Conservation (phyloP, 2,888 invertebrate species). For the Arrhopalites spinosus region DNA sequence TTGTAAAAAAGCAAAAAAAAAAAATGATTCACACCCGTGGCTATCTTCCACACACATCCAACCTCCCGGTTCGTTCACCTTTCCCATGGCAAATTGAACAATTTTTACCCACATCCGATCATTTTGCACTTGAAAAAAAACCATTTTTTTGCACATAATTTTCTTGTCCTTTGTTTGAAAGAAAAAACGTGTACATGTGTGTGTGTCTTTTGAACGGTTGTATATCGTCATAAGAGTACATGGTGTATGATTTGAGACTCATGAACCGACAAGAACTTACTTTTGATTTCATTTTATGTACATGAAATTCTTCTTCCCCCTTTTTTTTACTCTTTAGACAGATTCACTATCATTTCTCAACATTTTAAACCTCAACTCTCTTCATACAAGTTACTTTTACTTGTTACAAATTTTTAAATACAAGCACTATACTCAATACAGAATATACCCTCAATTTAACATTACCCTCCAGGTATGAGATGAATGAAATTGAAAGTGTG, state of each 20-base stretch:
- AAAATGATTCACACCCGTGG: constrained; percentile 7
- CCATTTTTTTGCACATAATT: not conserved
- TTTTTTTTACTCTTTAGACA: too few species aligned
- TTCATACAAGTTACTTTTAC: too few species aligned
- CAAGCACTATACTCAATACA: too few species aligned
- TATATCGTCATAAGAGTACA: not conserved
- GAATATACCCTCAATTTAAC: too few species aligned
- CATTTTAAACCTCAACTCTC: too few species aligned
- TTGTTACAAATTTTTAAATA: too few species aligned
- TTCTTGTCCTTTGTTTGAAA: not conserved
- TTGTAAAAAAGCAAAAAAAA: not conserved
- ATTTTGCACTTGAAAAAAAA: constrained; percentile 14
- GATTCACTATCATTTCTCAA: too few species aligned
- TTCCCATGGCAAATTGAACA: constrained; percentile 35
- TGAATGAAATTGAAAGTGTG: too few species aligned
- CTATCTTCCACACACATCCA: not conserved
- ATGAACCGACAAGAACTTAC: not conserved
- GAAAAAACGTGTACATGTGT: not conserved
- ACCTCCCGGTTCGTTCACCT: constrained; percentile 44
- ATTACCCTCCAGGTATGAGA: too few species aligned
- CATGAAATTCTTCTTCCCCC: too few species aligned
- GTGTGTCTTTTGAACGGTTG: not conserved
- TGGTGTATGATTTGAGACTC: not conserved
- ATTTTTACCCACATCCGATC: constrained; percentile 32
- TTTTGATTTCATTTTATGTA: not conserved